Evolutionary conservation across 2,797 vertebrate species (phyloP).

Genomic region (Eleutherodactylus coqui): DNA sequence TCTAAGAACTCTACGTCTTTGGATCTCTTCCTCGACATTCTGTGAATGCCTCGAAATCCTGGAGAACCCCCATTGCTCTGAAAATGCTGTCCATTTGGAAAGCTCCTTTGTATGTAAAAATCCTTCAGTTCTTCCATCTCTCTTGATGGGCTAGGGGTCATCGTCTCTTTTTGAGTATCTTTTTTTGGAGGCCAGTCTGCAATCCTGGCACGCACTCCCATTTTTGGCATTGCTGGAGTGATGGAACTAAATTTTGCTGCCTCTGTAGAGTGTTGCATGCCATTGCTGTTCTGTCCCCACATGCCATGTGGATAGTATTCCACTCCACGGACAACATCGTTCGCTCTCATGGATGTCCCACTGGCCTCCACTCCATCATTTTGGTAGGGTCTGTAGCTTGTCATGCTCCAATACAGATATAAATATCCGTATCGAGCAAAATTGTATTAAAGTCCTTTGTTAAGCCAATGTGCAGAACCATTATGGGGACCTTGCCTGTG

Average conservation of each 20-base stretch:
- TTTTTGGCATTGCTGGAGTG: conserved; percentile 86
- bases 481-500: conserved; percentile 62
- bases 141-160: conserved; percentile 57
- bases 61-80: conserved; percentile 53
- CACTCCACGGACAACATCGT: conserved; percentile 64
- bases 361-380: conserved; percentile 72
- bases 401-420: conserved; percentile 72
- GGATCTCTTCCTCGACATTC: conserved; percentile 78
- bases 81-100: conserved; percentile 71
- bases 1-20: conserved; percentile 87
- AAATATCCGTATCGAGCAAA: conserved; percentile 56
- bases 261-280: conserved; percentile 62
- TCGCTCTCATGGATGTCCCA: conserved; percentile 63
- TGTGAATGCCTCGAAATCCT: conserved; percentile 69
- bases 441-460: conserved; percentile 57
- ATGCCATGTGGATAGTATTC: conserved; percentile 72
- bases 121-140: conserved; percentile 64
- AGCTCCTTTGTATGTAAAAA: conserved; percentile 33
- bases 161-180: conserved; percentile 79
- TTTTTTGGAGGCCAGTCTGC: conserved; percentile 92
- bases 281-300: conserved; percentile 72
- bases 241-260: conserved; percentile 61
- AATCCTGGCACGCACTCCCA: conserved; percentile 92
- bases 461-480: conserved; percentile 55
- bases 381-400: conserved; percentile 72